Base-by-base conservation (phyloP, 2,888 invertebrate genomes). In the Eristalis intricaria region DNA sequence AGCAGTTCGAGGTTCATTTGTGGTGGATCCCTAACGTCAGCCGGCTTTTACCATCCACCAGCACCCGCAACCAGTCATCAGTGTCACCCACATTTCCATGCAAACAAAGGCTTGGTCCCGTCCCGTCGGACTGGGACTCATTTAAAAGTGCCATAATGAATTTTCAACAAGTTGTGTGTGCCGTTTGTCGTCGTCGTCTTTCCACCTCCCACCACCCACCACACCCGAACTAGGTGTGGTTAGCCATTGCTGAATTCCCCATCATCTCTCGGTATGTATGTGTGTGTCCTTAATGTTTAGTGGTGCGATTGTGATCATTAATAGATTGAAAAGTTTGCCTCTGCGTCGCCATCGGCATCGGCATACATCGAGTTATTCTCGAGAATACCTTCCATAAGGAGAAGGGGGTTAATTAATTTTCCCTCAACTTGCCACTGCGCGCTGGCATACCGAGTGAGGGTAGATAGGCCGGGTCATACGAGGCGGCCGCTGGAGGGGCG, bases 271-370 rank as follows among this genome's bases (percentile, higher is more conserved):
- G 38, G 35, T 40, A 8, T n/a, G 58, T 38, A 23, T 78, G 82
- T 78, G 78, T 82, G 75, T 82, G 65, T 78, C 82, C 68, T 86
- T 86, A 82, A 82, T 86, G 82, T 71, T 86, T 74, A 82, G 82
- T 82, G 74, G 82, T 82, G 86, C 82, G 86, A 78, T 86, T 69
- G 78, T 82, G 86, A 82, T 86, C 86, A 86, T 86, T 86, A 83
- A 86, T 82, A 82, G 82, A 86, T 78, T 86, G 78, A 86, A 86
- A 86, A 82, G 82, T 75, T 86, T 2, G 26, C 10, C 60, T 60
- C n/a, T 43, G n/a, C 29, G 60, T 26, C 60, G 58, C 2, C 8
- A 32, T 32, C 32, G 32, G 32, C 56, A 26, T 23, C 60, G 60
- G 26, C 26, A 60, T 13, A 60, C 60, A 60, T 60, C 32, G 29